Evolutionary conservation across 2,113 vertebrate genomes (phyloP).

Genomic region (Sinocyclocheilus anshuiensis): DNA sequence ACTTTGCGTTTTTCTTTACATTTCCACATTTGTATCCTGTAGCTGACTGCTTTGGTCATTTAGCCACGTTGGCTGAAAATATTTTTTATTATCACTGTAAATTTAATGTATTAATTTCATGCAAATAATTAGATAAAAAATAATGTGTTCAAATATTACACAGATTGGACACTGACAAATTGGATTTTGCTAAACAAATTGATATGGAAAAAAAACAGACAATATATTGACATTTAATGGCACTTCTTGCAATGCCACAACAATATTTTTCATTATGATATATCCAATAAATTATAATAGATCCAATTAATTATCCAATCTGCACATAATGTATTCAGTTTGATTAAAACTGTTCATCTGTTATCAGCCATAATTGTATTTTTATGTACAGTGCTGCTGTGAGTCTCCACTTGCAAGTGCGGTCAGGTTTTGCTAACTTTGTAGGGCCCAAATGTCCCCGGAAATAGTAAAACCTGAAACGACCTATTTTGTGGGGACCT

Average conservation of each 20-base stretch:
- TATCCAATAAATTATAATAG: not conserved
- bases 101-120: not conserved
- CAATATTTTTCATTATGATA: not conserved
- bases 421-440: not conserved
- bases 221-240: not conserved
- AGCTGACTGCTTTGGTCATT: no score
- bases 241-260: not conserved
- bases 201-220: no score
- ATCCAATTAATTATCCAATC: not conserved
- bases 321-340: not conserved
- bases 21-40: not conserved
- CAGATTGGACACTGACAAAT: not conserved
- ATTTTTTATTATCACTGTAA: not conserved
- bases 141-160: not conserved
- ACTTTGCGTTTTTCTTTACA: not conserved
- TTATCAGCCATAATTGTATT: not conserved
- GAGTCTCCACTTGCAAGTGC: not conserved
- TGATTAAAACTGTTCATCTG: not conserved
- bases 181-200: not conserved
- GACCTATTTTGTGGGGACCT: slow-evolving; percentile 10
- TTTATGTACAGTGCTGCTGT: not conserved
- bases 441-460: not conserved
- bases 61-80: not conserved
- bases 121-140: not conserved
- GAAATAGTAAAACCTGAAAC: slow-evolving; percentile 19